Conservation (phyloP, 2,113 vertebrate species). For the Neofelis nebulosa region DNA sequence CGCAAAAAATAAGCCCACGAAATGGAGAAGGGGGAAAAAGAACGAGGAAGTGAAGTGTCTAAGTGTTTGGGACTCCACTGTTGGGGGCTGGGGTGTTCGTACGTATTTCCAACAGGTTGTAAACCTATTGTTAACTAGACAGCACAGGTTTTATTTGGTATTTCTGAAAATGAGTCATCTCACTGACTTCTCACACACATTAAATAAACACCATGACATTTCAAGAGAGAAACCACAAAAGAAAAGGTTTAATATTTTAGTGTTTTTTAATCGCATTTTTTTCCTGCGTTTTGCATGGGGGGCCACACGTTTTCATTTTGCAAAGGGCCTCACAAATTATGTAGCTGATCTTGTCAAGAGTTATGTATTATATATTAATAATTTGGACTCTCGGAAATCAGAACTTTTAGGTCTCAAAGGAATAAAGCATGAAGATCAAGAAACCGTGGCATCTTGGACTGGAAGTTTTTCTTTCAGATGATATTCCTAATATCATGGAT, state of each 20-base stretch:
- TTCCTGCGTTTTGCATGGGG: background rate
- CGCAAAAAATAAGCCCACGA: too few species aligned
- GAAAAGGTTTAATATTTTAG: background rate
- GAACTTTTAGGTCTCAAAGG: background rate
- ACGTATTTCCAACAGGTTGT: too few species aligned
- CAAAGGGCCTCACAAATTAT: background rate
- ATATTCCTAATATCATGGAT: background rate
- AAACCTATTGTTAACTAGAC: too few species aligned
- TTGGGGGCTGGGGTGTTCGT: too few species aligned
- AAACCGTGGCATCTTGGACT: background rate
- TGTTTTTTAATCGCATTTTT: background rate
- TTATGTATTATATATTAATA: background rate
- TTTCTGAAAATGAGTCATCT: too few species aligned
- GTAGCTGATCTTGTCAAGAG: background rate
- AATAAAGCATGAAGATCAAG: background rate
- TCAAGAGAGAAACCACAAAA: constrained; percentile 1
- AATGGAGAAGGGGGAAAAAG: too few species aligned
- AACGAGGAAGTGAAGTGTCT: too few species aligned
- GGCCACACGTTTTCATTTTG: background rate
- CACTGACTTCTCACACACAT: background rate
- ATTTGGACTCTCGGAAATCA: background rate
- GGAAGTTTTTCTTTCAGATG: background rate
- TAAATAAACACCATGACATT: background rate
- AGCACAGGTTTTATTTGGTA: too few species aligned
- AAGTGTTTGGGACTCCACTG: too few species aligned